Base-by-base conservation (phyloP, 2,797 vertebrate genomes). In the Sebastes trivittatus region DNA sequence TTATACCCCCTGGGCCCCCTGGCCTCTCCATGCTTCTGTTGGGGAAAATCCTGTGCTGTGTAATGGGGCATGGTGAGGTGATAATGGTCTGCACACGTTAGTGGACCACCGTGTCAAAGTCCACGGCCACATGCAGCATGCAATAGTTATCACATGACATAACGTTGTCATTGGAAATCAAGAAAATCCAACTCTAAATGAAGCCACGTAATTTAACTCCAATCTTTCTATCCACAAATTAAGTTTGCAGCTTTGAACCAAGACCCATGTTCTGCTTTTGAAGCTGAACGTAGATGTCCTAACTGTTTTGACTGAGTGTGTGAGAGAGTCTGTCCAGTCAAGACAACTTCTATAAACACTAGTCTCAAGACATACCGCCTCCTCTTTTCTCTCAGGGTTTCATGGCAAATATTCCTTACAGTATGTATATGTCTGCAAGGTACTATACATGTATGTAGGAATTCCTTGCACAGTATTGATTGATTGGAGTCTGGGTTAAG, bases 31-130 rank as follows among this genome's bases (percentile, higher is more conserved):
- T 68, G 30, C 34, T 75, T 84, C 38, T 77, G 72, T 36, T 36
- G 11, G 52, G 62, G 32, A 20, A 59, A 46, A 52, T 54, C 30
- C 49, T 80, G 55, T 80, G 65, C 18, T 1, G 20, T 81, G 77
- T 85, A 85, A 83, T 81, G 78, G 76, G 30, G 23, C 87, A 69
- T 66, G 30, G 72, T 46, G 75, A 92, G 79, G 83, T 86, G 84
- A 86, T 90, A 90, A 88, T 86, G 71, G 69, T 83, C 77, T 56
- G 58, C 76, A 82, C 74, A 75, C 54, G 20, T 84, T 75, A 68
- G 25, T 55, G 52, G 82, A 91, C 85, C 84, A 85, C 83, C 49
- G 3, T 82, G 85, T 67, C 55, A 66, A 86, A 78, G 11, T 65
- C 58, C 34, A 32, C 77, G 29, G 46, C 14, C 42, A 46, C 29